phyloP scores from a whole-genome alignment of 2,888 invertebrate genomes.

The Epiblema foenella region DNA sequence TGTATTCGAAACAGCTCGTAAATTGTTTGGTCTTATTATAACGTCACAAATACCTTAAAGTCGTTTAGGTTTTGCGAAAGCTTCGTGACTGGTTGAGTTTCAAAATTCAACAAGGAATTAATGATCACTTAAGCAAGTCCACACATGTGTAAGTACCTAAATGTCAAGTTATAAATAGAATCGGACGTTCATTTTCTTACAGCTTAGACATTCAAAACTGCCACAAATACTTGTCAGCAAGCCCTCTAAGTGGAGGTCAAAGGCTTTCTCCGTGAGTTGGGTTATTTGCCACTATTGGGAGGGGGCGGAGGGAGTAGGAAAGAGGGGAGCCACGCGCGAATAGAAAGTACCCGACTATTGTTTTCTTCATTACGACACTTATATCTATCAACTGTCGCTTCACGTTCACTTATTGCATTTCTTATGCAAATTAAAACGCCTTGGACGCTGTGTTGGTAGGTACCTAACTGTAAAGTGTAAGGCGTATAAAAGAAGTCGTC shows the following conservation, averaged over 20 bases:
- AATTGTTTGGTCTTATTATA: conserved; percentile 24
- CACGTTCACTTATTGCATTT: conserved; percentile 68
- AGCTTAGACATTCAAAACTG: conserved; percentile 60
- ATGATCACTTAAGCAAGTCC: conserved; percentile 43
- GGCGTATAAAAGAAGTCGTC: not conserved
- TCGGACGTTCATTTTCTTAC: conserved; percentile 33
- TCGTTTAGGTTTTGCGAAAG: conserved; percentile 41
- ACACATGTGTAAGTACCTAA: conserved; percentile 35
- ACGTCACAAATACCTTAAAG: conserved; percentile 35
- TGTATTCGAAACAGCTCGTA: conserved; percentile 15
- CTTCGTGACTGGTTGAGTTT: conserved; percentile 41
- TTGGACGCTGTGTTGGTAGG: conserved; percentile 46
- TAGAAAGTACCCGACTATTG: conserved; percentile 79
- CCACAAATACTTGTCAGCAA: conserved; percentile 65
- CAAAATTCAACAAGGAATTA: conserved; percentile 43
- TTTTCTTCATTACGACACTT: conserved; percentile 79
- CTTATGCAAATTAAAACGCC: conserved; percentile 67
- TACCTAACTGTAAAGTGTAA: not conserved
- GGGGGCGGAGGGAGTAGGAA: conserved; percentile 48
- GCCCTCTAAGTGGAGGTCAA: conserved; percentile 75
- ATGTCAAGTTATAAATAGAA: conserved; percentile 44
- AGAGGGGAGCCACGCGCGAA: conserved; percentile 62
- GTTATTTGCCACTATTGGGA: conserved; percentile 47
- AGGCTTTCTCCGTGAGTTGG: conserved; percentile 75
- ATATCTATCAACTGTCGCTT: conserved; percentile 74